These are phyloP conservation scores for Bugula neritina DNA, from an alignment of 2,888 invertebrate genomes.

Conservation along the genomic window DNA sequence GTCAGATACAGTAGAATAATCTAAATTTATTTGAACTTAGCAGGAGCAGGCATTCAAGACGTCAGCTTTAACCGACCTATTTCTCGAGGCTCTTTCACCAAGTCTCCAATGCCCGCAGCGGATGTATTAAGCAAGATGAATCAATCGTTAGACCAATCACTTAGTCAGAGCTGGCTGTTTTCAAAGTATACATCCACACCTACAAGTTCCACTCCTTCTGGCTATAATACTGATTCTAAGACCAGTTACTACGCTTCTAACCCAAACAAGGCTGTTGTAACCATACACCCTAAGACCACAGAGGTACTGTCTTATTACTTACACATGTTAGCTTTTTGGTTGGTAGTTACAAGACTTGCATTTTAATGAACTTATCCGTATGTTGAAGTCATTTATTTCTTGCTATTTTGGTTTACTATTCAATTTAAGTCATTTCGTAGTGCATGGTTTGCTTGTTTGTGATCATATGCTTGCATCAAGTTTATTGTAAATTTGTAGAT, in stretches of 20 bases:
- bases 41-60: slow-evolving; percentile 44
- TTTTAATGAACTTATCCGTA: too few relatives aligned
- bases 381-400: too few relatives aligned
- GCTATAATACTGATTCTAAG: not conserved
- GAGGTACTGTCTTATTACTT: slow-evolving; percentile 55
- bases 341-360: too few relatives aligned
- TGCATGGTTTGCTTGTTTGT: too few relatives aligned
- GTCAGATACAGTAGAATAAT: too few relatives aligned
- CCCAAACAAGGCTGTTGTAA: slow-evolving; percentile 65
- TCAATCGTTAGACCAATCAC: slow-evolving; percentile 32
- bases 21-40: too few relatives aligned
- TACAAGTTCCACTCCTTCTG: not conserved
- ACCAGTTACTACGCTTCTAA: slow-evolving; percentile 47
- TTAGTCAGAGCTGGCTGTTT: slow-evolving; percentile 54
- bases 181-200: slow-evolving; percentile 53
- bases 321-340: too few relatives aligned
- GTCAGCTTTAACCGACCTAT: slow-evolving; percentile 48
- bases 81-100: slow-evolving; percentile 37
- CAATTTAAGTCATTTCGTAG: too few relatives aligned
- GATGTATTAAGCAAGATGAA: slow-evolving; percentile 28
- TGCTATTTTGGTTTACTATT: too few relatives aligned
- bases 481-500: too few relatives aligned
- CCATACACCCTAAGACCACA: slow-evolving; percentile 62
- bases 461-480: too few relatives aligned
- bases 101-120: slow-evolving; percentile 29